These are phyloP conservation scores for Ficedula albicollis DNA, from an alignment of 2,797 vertebrate species.

Conservation along the genomic window DNA sequence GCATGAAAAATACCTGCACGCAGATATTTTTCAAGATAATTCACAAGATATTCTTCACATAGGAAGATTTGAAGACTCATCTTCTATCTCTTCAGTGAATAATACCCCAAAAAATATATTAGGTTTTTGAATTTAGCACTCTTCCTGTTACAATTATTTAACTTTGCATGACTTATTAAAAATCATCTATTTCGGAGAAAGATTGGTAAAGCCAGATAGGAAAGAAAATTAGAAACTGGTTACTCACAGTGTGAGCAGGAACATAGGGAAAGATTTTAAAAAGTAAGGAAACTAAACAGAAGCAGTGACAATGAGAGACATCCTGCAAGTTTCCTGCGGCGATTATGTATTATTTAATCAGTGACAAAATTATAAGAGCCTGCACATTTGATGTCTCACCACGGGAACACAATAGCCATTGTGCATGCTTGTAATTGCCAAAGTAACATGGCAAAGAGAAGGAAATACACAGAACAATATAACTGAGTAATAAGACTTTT, in stretches of 20 bases:
- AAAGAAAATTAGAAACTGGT: not conserved
- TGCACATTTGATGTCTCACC: not conserved
- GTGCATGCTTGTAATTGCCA: not conserved
- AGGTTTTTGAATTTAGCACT: not conserved
- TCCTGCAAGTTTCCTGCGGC: not conserved
- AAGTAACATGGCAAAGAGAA: not conserved
- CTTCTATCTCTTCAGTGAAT: not conserved
- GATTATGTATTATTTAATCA: constrained; percentile 31
- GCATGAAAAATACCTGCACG: not conserved
- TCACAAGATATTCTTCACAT: not conserved
- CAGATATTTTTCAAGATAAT: not conserved
- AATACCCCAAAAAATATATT: not conserved
- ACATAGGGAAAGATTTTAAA: not conserved
- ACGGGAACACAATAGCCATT: not conserved
- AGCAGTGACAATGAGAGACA: not conserved
- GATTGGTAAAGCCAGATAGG: not conserved
- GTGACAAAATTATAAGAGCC: not conserved
- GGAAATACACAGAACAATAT: not conserved
- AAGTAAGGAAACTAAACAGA: not conserved
- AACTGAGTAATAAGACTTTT: not conserved
- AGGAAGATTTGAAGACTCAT: not conserved
- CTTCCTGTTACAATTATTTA: not conserved
- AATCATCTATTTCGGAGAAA: not conserved
- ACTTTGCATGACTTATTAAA: not conserved
- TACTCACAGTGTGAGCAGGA: not conserved